Evolutionary conservation across 2,888 invertebrate species (phyloP).

Genomic region (Agrotis exclamationis): DNA sequence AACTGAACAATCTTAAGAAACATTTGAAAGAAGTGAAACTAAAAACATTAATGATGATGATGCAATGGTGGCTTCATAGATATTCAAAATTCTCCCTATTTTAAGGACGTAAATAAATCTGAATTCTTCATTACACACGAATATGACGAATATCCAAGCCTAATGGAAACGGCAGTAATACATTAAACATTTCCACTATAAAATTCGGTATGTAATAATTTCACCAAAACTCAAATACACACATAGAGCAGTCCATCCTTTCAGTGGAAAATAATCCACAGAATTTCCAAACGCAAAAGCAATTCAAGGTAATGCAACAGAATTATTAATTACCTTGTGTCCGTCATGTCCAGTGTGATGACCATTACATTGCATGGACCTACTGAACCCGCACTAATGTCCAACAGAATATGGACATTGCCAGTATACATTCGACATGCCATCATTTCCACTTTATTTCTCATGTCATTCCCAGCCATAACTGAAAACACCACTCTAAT

Average conservation of each 20-base stretch:
- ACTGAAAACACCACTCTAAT: constrained; percentile 64
- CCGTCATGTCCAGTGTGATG: constrained; percentile 23
- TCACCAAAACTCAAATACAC: constrained; percentile 8
- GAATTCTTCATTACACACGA: neutral
- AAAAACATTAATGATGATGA: no score
- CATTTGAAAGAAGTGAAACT: no score
- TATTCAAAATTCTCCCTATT: neutral
- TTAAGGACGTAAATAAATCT: neutral
- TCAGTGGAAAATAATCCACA: constrained; percentile 43
- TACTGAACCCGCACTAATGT: constrained; percentile 64
- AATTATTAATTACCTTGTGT: constrained; percentile 55
- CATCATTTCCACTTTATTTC: constrained; percentile 81
- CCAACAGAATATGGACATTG: constrained; percentile 66
- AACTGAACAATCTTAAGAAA: no score
- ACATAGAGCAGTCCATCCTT: constrained; percentile 1
- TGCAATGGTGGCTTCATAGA: no score
- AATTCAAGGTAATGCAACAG: constrained; percentile 41
- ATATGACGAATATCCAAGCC: neutral
- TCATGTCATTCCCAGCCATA: constrained; percentile 78
- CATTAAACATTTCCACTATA: neutral
- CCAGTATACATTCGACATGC: constrained; percentile 67
- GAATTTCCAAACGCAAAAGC: constrained; percentile 29
- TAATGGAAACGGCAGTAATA: constrained; percentile 2
- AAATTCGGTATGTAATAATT: neutral
- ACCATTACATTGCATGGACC: constrained; percentile 22